Evolutionary conservation across 2,113 vertebrate species (phyloP), one percentile per base, ranked within the genome.

Genomic region (Haemorhous mexicanus): DNA sequence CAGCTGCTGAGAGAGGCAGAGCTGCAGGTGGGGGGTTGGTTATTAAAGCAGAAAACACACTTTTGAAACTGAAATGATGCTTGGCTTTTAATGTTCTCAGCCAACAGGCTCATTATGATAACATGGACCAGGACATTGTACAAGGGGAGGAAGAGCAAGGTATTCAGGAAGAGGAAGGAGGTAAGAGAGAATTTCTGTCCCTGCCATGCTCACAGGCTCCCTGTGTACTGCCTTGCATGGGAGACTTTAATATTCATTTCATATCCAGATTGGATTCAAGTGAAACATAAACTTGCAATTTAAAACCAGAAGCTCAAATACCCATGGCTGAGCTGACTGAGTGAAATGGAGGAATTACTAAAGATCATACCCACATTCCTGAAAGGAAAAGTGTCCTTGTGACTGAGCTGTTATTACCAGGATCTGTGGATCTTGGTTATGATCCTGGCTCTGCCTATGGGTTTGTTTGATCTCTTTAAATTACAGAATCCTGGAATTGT

Each of bases 121-220:
- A 98, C 59, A 70, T 98, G 83, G 98, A 99, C 91, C 98, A 98
- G n/a, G 98, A 98, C 73, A 96, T 98, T 3, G 98, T 98, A n/a
- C 98, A 98, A 74, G 98, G 97, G 81, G 98, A 98, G 55, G 98
- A 98, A 32, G 98, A 98, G 8, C 97, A 95, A 73, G 98, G 96
- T 19, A n/a, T 94, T 44, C 97, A 97, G 4, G 98, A 98, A 50
- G 98, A 99, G 49, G 98, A 98, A 89, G 99, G 98, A 98, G 98
- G 98, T 97, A 97, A 96, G 95, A 84, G 26, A 37, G 43, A 66
- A 15, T 21, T 62, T n/a, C 11, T 66, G 23, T 47, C 46, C 37
- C 18, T 62, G 15, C 35, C 16, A 0, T 4, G 4, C 33, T 75
- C 47, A 18, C 37, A 30, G 27, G 24, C 21, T 68, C 18, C 33